A percentile compares a stretch with the other conserved stretches of the same genome.
Conservation (phyloP, 2,888 invertebrate genomes). For the Rotaria sp. region DNA sequence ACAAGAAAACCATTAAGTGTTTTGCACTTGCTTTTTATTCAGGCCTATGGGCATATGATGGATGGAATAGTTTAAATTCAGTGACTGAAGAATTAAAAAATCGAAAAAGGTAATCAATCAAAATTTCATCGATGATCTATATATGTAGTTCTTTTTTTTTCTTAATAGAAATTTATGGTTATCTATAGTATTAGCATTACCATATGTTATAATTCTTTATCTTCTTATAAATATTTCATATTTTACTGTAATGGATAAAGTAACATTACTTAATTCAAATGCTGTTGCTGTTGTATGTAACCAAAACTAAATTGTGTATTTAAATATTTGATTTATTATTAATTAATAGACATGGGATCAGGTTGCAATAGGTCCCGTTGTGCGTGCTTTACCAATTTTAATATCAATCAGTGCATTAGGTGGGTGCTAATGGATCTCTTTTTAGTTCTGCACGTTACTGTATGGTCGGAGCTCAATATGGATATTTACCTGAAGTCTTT, state of each 20-base stretch:
- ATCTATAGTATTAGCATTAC: constrained; percentile 87
- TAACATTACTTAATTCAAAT: constrained; percentile 71
- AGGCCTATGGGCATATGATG: constrained; percentile 66
- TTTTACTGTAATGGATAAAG: constrained; percentile 73
- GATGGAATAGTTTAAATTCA: constrained; percentile 70
- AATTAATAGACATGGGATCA: not conserved
- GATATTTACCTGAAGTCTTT: too few relatives aligned
- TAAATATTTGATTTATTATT: too few relatives aligned
- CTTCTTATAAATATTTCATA: constrained; percentile 83
- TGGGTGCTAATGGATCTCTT: not conserved
- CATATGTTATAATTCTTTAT: constrained; percentile 78
- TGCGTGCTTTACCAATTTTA: not conserved
- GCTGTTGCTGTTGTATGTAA: constrained; percentile 69
- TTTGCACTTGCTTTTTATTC: constrained; percentile 65
- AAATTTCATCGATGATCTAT: too few relatives aligned
- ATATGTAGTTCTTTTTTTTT: too few relatives aligned
- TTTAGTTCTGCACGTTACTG: not conserved
- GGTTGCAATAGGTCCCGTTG: not conserved
- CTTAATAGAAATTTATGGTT: constrained; percentile 73
- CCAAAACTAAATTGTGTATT: too few relatives aligned
- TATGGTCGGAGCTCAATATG: too few relatives aligned
- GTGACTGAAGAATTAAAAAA: constrained; percentile 68
- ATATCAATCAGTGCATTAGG: not conserved
- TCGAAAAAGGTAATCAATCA: not conserved
- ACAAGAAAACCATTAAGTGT: not conserved